A percentile compares a stretch with the other conserved stretches of the same genome.
These are phyloP conservation scores for Neotoma lepida DNA, from an alignment of 2,113 vertebrate genomes.

Conservation along the genomic window DNA sequence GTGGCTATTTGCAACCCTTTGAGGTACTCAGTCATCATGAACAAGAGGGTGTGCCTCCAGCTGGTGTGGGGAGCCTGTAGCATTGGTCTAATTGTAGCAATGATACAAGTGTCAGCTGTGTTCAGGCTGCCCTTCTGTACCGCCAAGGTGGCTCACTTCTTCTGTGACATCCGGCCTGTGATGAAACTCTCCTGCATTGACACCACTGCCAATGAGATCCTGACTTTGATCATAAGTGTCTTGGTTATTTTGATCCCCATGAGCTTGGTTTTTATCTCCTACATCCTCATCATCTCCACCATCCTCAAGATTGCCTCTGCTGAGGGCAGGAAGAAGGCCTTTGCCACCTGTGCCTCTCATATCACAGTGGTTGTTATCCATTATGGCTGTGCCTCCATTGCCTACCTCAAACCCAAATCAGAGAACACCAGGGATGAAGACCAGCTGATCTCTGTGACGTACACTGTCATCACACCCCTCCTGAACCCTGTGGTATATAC, in stretches of 20 bases:
- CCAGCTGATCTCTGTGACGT: conserved; percentile 66
- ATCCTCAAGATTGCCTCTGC: conserved; percentile 63
- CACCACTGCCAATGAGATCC: conserved; percentile 49
- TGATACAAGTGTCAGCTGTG: conserved; percentile 40
- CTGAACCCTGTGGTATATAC: conserved; percentile 68
- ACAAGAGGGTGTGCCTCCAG: not conserved
- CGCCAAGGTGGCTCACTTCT: conserved; percentile 60
- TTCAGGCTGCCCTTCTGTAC: conserved; percentile 72
- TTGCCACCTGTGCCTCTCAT: conserved; percentile 71
- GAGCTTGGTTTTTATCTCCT: conserved; percentile 69
- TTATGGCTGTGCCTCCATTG: conserved; percentile 66
- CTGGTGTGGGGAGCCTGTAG: not conserved
- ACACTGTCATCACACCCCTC: conserved; percentile 62
- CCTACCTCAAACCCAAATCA: conserved; percentile 71
- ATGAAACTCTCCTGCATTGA: conserved; percentile 69
- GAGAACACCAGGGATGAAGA: conserved; percentile 54
- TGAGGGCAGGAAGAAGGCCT: conserved; percentile 49
- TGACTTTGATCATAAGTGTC: conserved; percentile 52
- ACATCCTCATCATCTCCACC: conserved; percentile 55
- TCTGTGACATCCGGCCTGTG: conserved; percentile 70
- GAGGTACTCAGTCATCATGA: conserved; percentile 70
- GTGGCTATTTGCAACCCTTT: conserved; percentile 74
- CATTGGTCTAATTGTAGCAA: conserved; percentile 20
- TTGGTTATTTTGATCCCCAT: conserved; percentile 68
- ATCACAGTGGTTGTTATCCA: conserved; percentile 60